Evolutionary conservation across 2,888 invertebrate genomes (phyloP).

Genomic region (Helicoverpa assulta): DNA sequence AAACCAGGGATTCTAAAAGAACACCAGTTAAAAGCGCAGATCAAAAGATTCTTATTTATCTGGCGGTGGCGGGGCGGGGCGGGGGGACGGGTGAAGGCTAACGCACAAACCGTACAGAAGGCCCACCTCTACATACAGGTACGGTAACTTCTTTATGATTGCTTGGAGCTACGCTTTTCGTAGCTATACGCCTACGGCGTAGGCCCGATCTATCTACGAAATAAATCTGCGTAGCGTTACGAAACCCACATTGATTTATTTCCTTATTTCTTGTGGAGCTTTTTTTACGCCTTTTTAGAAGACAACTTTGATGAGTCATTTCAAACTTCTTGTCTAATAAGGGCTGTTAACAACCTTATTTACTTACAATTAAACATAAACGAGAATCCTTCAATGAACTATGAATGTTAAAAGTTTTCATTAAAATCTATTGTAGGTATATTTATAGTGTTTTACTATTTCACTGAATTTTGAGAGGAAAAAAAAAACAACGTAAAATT

Average conservation of each 20-base stretch:
- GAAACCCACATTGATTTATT: not conserved
- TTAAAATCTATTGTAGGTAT: too few species aligned
- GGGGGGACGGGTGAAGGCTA: not conserved
- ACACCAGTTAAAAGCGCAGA: conserved; percentile 64
- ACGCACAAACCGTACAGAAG: conserved; percentile 14
- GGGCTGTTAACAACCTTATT: too few species aligned
- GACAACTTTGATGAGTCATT: not conserved
- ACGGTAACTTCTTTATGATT: conserved; percentile 4
- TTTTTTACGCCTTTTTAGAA: too few species aligned
- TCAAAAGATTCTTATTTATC: conserved; percentile 64
- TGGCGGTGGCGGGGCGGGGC: not conserved
- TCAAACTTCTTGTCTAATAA: too few species aligned
- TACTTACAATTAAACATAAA: too few species aligned
- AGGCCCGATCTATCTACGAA: conserved; percentile 5
- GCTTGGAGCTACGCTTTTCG: conserved; percentile 7
- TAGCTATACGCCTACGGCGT: conserved; percentile 44
- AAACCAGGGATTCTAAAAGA: conserved; percentile 52
- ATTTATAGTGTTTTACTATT: too few species aligned
- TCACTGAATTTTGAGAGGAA: too few species aligned
- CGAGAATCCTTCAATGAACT: too few species aligned
- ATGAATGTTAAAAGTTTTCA: too few species aligned
- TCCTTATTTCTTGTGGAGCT: too few species aligned
- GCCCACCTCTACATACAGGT: conserved; percentile 4
- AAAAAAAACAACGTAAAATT: too few species aligned
- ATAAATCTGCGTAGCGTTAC: not conserved